phyloP scores from a whole-genome alignment of 2,888 invertebrate species.

The Chloroclysta siterata region DNA sequence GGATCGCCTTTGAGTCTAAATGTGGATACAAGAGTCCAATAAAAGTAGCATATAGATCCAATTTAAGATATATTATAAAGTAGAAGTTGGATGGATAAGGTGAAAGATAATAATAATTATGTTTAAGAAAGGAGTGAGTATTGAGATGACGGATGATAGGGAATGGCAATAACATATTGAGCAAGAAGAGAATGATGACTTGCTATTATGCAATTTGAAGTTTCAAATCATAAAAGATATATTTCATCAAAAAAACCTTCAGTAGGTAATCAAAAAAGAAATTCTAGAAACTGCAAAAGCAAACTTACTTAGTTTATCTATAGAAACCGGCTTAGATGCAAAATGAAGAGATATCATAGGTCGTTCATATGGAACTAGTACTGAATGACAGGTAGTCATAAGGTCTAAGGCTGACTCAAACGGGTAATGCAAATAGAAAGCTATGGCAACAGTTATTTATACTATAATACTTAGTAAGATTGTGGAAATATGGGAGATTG shows the following conservation, averaged over 20 bases:
- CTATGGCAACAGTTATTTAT: slow-evolving; percentile 23
- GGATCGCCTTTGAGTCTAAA: too few species aligned
- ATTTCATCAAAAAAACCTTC: neutral
- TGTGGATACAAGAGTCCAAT: too few species aligned
- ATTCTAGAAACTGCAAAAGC: neutral
- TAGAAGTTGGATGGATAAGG: too few species aligned
- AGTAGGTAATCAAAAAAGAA: neutral
- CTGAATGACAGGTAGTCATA: slow-evolving; percentile 56
- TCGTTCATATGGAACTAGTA: slow-evolving; percentile 30
- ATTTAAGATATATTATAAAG: too few species aligned
- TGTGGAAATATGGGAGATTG: slow-evolving; percentile 27
- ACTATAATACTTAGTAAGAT: slow-evolving; percentile 24
- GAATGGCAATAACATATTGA: too few species aligned
- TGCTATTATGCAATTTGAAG: too few species aligned
- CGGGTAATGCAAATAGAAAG: slow-evolving; percentile 58
- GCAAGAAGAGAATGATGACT: too few species aligned
- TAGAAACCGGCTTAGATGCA: slow-evolving; percentile 19
- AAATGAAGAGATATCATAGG: slow-evolving; percentile 29
- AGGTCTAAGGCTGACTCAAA: slow-evolving; percentile 52
- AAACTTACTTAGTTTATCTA: slow-evolving; percentile 7
- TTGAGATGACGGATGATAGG: too few species aligned
- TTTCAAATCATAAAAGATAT: neutral
- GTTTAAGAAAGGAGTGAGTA: too few species aligned
- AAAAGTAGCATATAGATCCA: too few species aligned
- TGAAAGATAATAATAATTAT: too few species aligned